A percentile compares a stretch with the other conserved stretches of the same genome.
Evolutionary conservation across 2,113 vertebrate genomes (phyloP).

Genomic region (Pelecanoides urinatrix): DNA sequence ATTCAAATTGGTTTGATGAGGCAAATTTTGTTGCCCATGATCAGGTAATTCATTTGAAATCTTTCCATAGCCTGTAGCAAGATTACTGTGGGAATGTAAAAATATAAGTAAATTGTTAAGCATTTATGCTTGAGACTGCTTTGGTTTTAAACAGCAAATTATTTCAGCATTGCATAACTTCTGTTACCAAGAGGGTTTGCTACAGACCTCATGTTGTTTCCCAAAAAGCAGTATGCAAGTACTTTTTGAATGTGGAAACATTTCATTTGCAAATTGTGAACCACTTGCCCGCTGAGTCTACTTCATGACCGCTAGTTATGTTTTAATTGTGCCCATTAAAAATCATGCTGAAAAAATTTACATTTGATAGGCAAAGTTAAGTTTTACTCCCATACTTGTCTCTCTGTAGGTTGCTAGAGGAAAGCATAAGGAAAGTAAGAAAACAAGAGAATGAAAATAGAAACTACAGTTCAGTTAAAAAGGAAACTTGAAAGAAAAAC

Average conservation of each 20-base stretch:
- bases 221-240: conserved; percentile 68
- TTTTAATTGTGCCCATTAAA: conserved; percentile 94
- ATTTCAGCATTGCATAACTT: conserved; percentile 79
- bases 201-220: conserved; percentile 72
- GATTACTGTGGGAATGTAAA: conserved; percentile 78
- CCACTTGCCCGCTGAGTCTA: conserved; percentile 97
- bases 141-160: conserved; percentile 79
- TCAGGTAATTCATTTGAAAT: conserved; percentile 80
- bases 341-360: conserved; percentile 99
- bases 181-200: conserved; percentile 70
- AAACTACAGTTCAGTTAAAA: conserved; percentile 81
- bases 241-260: conserved; percentile 70
- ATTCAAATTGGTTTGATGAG: conserved; percentile 71
- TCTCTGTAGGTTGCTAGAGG: conserved; percentile 99
- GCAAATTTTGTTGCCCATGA: conserved; percentile 72
- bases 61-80: conserved; percentile 84
- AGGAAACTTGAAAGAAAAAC: conserved; percentile 68
- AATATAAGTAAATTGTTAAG: conserved; percentile 73
- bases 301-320: conserved; percentile 93
- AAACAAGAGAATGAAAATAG: conserved; percentile 87
- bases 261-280: conserved; percentile 89
- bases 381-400: conserved; percentile 99
- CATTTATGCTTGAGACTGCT: conserved; percentile 72
- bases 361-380: conserved; percentile 99
- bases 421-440: conserved; percentile 93